Evolutionary conservation across 1,140 invertebrate species (phyloP), one percentile per base, ranked within the genome.

Genomic region (Apis florea): DNA sequence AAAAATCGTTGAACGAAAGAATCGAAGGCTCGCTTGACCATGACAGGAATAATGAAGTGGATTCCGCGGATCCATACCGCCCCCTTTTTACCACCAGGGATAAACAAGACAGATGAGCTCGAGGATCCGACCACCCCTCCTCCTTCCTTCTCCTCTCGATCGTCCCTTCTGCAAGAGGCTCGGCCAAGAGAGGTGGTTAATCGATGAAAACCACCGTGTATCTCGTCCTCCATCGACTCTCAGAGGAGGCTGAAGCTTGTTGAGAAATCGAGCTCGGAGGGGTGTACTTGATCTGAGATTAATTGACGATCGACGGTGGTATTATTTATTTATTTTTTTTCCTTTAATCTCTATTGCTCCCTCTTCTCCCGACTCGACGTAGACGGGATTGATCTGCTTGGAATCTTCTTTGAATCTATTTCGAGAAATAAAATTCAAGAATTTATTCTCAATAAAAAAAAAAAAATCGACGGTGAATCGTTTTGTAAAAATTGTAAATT

Each of bases 41-140:
- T n/a, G 64, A 67, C 64, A n/a, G 40, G 40, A 67, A 67, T 67
- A 67, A 49, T 49, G 64, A 40, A 67, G 64, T 6, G 19, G 21
- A 21, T 67, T 67, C 47, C 64, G 40, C 12, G 64, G 64, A 47
- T 21, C 40, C 21, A 21, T 13, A 47, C 19, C 17, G 11, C 12
- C 0, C 6, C 40, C 31, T 17, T 21, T 17, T 24, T 59, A 13
- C 24, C 8, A n/a, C 19, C 40, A 47, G 5, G 21, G 64, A 47
- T 67, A 67, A 67, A 67, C 21, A 67, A 67, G 63, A 64, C 31
- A 3, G 63, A 64, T 64, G 63, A 64, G 40, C 6, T n/a, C 11
- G 0, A 40, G 31, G n/a, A 67, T 47, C 11, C 19, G 0, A 19
- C 12, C n/a, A n/a, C 11, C 11, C 19, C 6, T 0, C 19, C 19